These are phyloP conservation scores for Edolisoma coerulescens DNA, from an alignment of 2,113 vertebrate genomes.

Conservation along the genomic window DNA sequence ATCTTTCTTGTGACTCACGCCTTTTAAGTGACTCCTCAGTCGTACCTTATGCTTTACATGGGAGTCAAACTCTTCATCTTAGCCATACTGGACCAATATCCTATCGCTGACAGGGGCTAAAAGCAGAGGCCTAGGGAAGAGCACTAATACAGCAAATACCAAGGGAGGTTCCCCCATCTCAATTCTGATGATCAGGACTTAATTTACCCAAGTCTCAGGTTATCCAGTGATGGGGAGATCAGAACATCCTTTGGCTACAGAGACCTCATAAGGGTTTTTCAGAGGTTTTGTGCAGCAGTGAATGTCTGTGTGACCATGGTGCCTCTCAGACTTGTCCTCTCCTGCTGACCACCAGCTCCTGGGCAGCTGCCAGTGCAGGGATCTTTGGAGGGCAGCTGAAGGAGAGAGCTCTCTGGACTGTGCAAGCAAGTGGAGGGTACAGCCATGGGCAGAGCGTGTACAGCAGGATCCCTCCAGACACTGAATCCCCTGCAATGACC, in stretches of 20 bases:
- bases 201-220: neutral
- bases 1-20: neutral
- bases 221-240: neutral
- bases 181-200: neutral
- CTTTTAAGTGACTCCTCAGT: neutral
- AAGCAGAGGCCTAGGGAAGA: neutral
- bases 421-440: neutral
- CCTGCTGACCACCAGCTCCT: neutral
- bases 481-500: neutral
- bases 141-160: neutral
- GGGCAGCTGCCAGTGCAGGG: neutral
- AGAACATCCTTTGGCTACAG: neutral
- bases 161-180: neutral
- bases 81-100: neutral
- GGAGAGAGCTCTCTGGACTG: neutral
- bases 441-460: neutral
- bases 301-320: accelerated
- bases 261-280: neutral
- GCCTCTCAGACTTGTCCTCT: neutral
- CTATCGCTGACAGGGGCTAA: neutral
- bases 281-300: neutral
- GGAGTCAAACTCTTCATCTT: neutral
- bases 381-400: neutral
- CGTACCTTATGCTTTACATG: neutral
- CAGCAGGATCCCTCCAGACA: neutral